A percentile compares a stretch with the other conserved stretches of the same genome.
Evolutionary conservation across 2,113 vertebrate species (phyloP).

Genomic region (Anguilla rostrata): DNA sequence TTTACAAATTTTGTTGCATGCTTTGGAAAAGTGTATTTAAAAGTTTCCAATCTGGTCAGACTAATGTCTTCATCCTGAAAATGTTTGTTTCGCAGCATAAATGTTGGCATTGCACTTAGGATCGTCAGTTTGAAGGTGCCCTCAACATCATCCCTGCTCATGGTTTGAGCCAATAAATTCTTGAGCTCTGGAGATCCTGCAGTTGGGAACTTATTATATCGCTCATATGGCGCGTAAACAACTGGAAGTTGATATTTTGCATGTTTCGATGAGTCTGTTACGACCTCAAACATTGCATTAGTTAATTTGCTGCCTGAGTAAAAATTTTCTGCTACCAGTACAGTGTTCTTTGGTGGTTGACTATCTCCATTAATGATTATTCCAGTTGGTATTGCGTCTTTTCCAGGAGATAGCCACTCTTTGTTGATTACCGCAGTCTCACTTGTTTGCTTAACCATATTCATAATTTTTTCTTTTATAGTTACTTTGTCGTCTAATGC

Average conservation of each 20-base stretch:
- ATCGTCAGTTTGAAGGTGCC: constrained; percentile 21
- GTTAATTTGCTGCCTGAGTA: constrained; percentile 22
- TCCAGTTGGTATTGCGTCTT: background rate
- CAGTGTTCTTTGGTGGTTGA: constrained; percentile 20
- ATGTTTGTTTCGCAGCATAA: background rate
- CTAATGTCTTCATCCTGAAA: background rate
- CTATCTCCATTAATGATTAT: constrained; percentile 22
- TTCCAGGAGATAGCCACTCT: no score
- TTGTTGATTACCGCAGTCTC: no score
- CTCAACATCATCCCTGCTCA: constrained; percentile 1
- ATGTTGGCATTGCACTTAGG: constrained; percentile 7
- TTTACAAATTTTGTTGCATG: background rate
- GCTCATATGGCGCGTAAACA: background rate
- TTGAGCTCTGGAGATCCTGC: background rate
- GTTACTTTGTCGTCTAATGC: background rate
- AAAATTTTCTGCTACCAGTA: background rate
- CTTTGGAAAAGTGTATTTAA: background rate
- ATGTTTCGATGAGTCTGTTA: background rate
- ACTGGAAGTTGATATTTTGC: background rate
- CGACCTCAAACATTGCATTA: constrained; percentile 18
- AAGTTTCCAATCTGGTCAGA: background rate
- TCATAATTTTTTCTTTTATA: background rate
- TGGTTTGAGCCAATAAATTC: background rate
- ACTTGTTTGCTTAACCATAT: background rate
- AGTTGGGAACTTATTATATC: background rate